These are phyloP conservation scores for Caenorhabditis sinica DNA, from an alignment of 2,888 invertebrate species.

Conservation along the genomic window DNA sequence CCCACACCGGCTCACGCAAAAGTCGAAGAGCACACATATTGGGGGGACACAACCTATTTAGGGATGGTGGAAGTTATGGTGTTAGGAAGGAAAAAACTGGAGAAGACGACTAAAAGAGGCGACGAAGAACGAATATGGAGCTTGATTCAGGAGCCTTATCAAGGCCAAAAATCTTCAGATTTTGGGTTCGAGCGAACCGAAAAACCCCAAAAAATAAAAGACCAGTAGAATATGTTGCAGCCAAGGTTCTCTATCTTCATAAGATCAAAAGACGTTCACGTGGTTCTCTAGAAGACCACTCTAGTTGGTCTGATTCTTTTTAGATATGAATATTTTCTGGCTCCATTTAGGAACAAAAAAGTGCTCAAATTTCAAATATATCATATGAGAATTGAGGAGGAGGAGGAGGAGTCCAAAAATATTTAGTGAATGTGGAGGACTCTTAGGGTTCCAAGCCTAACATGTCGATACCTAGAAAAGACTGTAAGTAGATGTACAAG, in stretches of 20 bases:
- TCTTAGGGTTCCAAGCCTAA: too few relatives aligned
- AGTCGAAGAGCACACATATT: conserved; percentile 33
- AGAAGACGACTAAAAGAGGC: background rate
- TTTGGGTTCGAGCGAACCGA: background rate
- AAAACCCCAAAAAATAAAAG: too few relatives aligned
- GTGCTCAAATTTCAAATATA: background rate
- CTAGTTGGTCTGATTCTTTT: too few relatives aligned
- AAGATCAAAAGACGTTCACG: conserved; percentile 1
- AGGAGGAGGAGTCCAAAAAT: background rate
- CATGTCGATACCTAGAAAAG: too few relatives aligned
- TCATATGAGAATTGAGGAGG: too few relatives aligned
- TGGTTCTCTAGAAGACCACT: background rate
- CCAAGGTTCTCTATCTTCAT: background rate
- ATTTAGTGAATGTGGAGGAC: too few relatives aligned
- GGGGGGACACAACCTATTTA: conserved; percentile 28
- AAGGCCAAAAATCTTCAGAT: background rate
- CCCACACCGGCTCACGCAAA: conserved; percentile 61
- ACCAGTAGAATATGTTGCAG: background rate
- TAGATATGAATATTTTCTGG: too few relatives aligned
- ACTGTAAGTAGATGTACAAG: too few relatives aligned
- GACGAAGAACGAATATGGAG: background rate
- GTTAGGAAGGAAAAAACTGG: background rate
- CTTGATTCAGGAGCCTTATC: background rate
- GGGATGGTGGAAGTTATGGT: conserved; percentile 6
- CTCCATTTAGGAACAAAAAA: background rate